A percentile compares a stretch with the other conserved stretches of the same genome.
phyloP scores from a whole-genome alignment of 1,140 invertebrate species.

The Trichonephila clavipes region DNA sequence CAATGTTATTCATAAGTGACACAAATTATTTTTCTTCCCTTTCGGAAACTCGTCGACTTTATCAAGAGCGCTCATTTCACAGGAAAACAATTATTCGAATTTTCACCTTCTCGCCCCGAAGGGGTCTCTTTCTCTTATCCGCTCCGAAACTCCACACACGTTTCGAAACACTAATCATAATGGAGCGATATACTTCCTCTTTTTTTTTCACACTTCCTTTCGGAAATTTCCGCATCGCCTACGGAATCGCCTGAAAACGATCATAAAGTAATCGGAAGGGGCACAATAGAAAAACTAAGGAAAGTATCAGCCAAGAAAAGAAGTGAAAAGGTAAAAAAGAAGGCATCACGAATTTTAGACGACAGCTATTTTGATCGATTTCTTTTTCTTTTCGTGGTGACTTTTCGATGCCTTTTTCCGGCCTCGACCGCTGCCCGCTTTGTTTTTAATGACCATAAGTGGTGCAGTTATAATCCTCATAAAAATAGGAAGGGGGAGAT shows the following conservation, averaged over 20 bases:
- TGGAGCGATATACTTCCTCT: slow-evolving; percentile 35
- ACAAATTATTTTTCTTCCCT: background rate
- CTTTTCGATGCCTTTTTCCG: background rate
- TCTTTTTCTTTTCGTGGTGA: background rate
- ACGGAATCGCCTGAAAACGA: slow-evolving; percentile 10
- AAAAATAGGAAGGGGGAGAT: background rate
- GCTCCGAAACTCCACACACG: background rate
- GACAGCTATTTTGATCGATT: background rate
- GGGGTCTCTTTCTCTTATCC: background rate
- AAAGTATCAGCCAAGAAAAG: background rate
- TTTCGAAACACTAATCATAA: slow-evolving; percentile 42
- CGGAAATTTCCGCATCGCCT: slow-evolving; percentile 43
- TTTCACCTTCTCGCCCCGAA: background rate
- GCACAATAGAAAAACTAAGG: background rate
- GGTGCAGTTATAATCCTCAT: background rate
- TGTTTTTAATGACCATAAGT: background rate
- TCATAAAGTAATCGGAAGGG: slow-evolving; percentile 36
- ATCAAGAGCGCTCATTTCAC: background rate
- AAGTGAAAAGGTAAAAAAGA: background rate
- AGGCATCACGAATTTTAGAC: background rate
- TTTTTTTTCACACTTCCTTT: slow-evolving; percentile 19
- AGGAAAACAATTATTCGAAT: slow-evolving; percentile 31
- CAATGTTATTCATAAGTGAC: background rate
- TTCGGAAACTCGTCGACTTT: background rate
- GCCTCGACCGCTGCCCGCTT: background rate